Percentiles rank a stretch among this genome's conserved stretches.
Conservation (phyloP, 2,113 vertebrate species). For the Embiotoca jacksoni region DNA sequence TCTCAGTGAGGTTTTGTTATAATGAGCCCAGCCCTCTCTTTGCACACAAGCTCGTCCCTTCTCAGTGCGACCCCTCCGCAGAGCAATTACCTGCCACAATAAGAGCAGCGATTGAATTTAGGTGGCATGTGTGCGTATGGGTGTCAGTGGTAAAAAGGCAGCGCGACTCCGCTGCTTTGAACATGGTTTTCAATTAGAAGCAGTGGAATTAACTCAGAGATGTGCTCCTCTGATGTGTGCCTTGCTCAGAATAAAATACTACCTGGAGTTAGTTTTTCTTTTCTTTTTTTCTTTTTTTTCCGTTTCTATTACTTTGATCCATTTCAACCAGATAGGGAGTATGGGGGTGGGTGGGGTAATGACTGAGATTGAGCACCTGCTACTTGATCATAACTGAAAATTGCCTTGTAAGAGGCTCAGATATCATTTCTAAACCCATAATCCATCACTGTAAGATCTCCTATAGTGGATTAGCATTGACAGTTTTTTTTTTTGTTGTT, state of each 20-base stretch:
- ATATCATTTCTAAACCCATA: constrained; percentile 4
- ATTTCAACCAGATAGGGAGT: constrained; percentile 19
- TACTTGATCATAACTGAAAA: background rate
- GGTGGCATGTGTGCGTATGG: constrained; percentile 26
- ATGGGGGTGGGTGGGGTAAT: background rate
- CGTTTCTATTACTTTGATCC: constrained; percentile 52
- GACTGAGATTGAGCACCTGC: constrained; percentile 2
- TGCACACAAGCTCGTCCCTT: constrained; percentile 20
- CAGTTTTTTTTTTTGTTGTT: background rate
- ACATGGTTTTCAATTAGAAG: constrained; percentile 65
- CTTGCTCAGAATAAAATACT: constrained; percentile 20
- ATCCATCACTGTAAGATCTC: background rate
- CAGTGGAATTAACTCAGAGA: constrained; percentile 44
- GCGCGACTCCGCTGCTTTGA: constrained; percentile 40
- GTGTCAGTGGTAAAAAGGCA: constrained; percentile 22
- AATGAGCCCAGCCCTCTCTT: constrained; percentile 56
- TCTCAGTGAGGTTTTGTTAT: constrained; percentile 61
- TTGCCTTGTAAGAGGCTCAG: background rate
- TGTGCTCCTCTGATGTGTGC: constrained; percentile 27
- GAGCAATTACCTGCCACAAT: constrained; percentile 70
- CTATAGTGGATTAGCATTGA: background rate
- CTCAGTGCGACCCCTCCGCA: constrained; percentile 34
- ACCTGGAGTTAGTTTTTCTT: constrained; percentile 42
- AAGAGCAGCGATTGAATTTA: constrained; percentile 60
- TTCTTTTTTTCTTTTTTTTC: constrained; percentile 29